Evolutionary conservation across 2,888 invertebrate species (phyloP), one percentile per base, ranked within the genome.

Genomic region (Eupithecia inturbata): DNA sequence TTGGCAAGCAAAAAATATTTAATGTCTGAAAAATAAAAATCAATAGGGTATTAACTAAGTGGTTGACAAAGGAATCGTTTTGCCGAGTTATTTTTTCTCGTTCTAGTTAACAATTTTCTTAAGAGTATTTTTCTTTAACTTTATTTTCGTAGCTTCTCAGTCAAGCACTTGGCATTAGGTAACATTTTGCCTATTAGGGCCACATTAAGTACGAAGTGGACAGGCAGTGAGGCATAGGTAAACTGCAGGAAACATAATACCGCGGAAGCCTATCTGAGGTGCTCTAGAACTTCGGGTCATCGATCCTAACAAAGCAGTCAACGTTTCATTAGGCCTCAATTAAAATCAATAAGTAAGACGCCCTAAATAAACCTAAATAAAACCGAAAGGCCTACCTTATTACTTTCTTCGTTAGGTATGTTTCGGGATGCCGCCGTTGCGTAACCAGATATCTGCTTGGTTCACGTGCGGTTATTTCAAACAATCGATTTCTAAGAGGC

Each of bases 261-360:
- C 78, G 86, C 88, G 89, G 92, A 91, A 92, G 91, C 92, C 91
- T 86, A 84, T 84, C 66, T 71, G 67, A 73, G 70, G 75, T 75
- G 64, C 70, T 70, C 68, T 73, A 67, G 76, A 76, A 69, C 73
- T 67, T 68, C 60, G 68, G 68, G 82, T 80, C 78, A 83, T 71
- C 71, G 72, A 79, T 75, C 76, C 71, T 36, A 62, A 26, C 71
- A 49, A 57, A n/a, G 60, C 60, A 62, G 28, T 69, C 19, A 69
- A 57, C 45, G 14, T 62, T 49, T 41, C 69, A 36, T 49, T 49
- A 64, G 33, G 19, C 64, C 16, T 26, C 33, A 71, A 68, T 74
- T 64, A 22, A 9, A 64, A 74, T 22, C 33, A 12, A 63, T 66
- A 31, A 53, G 2, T n/a, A 45, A 53, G 22, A 22, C 49, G 22